These are phyloP conservation scores for Ryuthela nishihirai DNA, from an alignment of 2,888 invertebrate species.

Conservation along the genomic window DNA sequence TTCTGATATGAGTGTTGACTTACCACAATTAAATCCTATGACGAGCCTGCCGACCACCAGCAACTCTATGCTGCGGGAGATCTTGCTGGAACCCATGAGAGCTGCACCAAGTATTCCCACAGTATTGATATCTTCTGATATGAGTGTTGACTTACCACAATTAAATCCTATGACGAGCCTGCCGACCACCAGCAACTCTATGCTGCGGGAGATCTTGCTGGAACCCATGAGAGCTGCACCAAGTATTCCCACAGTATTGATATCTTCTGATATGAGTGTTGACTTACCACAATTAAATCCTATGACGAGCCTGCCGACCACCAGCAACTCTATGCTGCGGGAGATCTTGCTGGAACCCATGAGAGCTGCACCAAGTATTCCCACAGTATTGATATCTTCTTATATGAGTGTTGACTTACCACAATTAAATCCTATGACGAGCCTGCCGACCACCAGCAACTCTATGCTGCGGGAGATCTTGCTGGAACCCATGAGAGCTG, in stretches of 20 bases:
- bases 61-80: conserved; percentile 90
- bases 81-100: conserved; percentile 92
- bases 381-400: conserved; percentile 90
- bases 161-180: conserved; percentile 97
- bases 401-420: conserved; percentile 64
- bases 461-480: conserved; percentile 90
- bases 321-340: conserved; percentile 92
- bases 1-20: not conserved
- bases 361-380: conserved; percentile 86
- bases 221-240: conserved; percentile 94
- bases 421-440: conserved; percentile 97
- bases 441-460: conserved; percentile 92
- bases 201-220: conserved; percentile 86
- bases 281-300: conserved; percentile 93
- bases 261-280: not conserved
- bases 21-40: conserved; percentile 97
- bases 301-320: conserved; percentile 94
- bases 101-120: conserved; percentile 88
- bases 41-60: conserved; percentile 94
- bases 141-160: conserved; percentile 75
- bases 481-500: conserved; percentile 91
- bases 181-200: conserved; percentile 95
- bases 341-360: conserved; percentile 94
- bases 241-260: conserved; percentile 82
- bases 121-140: too few species aligned